These are phyloP conservation scores for Lypha dubia DNA, from an alignment of 2,888 invertebrate species.

Conservation along the genomic window DNA sequence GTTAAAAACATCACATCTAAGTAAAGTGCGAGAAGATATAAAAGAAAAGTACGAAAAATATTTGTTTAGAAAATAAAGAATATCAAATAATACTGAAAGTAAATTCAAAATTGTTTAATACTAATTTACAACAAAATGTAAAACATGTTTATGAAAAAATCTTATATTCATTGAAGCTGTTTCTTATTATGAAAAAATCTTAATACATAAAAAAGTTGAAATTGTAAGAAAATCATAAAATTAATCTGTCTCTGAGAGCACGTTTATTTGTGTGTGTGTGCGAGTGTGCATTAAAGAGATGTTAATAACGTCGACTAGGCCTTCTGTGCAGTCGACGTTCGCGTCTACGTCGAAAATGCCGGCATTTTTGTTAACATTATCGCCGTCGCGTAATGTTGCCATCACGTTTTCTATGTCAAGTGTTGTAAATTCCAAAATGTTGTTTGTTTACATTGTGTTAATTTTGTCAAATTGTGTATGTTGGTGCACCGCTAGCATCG, in stretches of 20 bases:
- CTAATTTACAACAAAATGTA: slow-evolving; percentile 6
- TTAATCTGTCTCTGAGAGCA: slow-evolving; percentile 53
- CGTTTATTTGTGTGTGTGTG: slow-evolving; percentile 31
- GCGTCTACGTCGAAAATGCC: slow-evolving; percentile 62
- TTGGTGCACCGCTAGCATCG: slow-evolving; percentile 23
- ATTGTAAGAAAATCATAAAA: slow-evolving; percentile 50
- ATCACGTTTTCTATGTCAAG: slow-evolving; percentile 70
- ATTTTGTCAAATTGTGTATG: slow-evolving; percentile 59
- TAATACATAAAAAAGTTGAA: slow-evolving; percentile 46
- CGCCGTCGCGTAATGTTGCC: slow-evolving; percentile 58
- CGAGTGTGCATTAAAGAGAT: slow-evolving; percentile 39
- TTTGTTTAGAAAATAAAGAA: slow-evolving; percentile 42
- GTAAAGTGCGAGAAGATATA: slow-evolving; percentile 42
- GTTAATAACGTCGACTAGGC: slow-evolving; percentile 59
- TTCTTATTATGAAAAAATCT: slow-evolving; percentile 25
- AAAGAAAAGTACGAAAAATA: slow-evolving; percentile 34
- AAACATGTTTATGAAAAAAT: slow-evolving; percentile 11
- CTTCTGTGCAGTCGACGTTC: slow-evolving; percentile 42
- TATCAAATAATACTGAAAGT: slow-evolving; percentile 22
- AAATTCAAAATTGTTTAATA: slow-evolving; percentile 28
- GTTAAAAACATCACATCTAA: slow-evolving; percentile 44
- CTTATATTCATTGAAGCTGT: background rate
- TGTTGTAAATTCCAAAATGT: slow-evolving; percentile 67
- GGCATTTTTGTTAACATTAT: slow-evolving; percentile 58
- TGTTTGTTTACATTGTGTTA: slow-evolving; percentile 69